Base-by-base conservation (phyloP, 2,888 invertebrate species). In the Lomographa bimaculata region DNA sequence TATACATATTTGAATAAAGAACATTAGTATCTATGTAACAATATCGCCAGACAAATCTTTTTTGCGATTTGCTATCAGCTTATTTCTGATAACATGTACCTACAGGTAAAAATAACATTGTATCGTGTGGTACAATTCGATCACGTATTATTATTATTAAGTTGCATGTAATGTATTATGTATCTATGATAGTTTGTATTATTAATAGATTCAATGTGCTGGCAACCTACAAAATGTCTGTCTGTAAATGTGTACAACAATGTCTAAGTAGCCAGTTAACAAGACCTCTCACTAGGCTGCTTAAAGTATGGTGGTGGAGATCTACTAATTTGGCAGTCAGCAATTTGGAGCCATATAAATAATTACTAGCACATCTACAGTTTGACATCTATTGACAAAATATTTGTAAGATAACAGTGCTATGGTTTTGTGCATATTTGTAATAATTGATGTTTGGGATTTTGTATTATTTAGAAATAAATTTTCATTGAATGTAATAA, bases 401-500 rank as follows among this genome's bases (percentile, higher is more conserved):
- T 19, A 17, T 16, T 18, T 30, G 32, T 43, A 37, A 30, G 42
- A 27, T 23, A 37, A 43, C 35, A 47, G 39, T 40, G 33, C 40
- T 36, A 39, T 39, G 11, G 25, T 41, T 38, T 42, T 37, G 10
- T 19, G 19, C 8, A 7, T 16, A 7, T 36, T 35, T 20, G 14
- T 16, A 24, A 11, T n/a, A n/a, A n/a, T 21, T 3, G 9, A 25
- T 26, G 7, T 38, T 7, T 29, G 18, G 7, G 9, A 7, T 38
- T 35, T 21, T 39, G 23, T 38, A 20, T 25, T 35, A 4, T 21
- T 33, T 39, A 26, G 6, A 27, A 56, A 50, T 56, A 62, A 54
- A 60, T 51, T 55, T 50, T 53, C 50, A 39, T 51, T 46, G 33
- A 38, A 46, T n/a, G 35, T 49, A 46, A 25, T 2, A 36, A 25